phyloP scores from a whole-genome alignment of 2,113 vertebrate genomes.

The Machaerirhynchus nigripectus region DNA sequence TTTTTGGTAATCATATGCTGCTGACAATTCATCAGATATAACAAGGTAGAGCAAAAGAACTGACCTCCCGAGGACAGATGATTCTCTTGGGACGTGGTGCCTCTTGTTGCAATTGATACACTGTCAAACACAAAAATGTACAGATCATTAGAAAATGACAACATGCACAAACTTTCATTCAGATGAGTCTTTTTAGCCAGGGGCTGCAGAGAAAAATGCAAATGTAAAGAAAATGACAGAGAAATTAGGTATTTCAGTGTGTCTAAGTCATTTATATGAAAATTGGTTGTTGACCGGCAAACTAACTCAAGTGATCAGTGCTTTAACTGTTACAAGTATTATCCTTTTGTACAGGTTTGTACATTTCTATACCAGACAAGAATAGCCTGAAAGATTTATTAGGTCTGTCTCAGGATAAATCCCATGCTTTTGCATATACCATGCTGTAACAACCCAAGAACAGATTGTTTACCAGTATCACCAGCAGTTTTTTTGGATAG shows the following conservation, averaged over 20 bases:
- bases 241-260: background rate
- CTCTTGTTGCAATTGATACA: constrained; percentile 98
- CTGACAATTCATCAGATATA: constrained; percentile 62
- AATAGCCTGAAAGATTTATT: background rate
- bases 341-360: constrained; percentile 18
- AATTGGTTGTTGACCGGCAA: constrained; percentile 25
- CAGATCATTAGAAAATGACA: constrained; percentile 49
- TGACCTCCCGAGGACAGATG: constrained; percentile 92
- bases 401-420: background rate
- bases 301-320: constrained; percentile 6
- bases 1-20: background rate
- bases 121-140: constrained; percentile 76
- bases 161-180: constrained; percentile 19
- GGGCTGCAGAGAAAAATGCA: constrained; percentile 37
- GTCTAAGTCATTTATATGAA: constrained; percentile 55
- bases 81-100: constrained; percentile 95
- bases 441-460: background rate
- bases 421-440: background rate
- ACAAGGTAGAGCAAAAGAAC: constrained; percentile 63
- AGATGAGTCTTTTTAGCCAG: constrained; percentile 21
- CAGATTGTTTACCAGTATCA: background rate
- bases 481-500: background rate
- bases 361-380: background rate
- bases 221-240: background rate
- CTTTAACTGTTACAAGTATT: constrained; percentile 10